A percentile compares a stretch with the other conserved stretches of the same genome.
Conservation (phyloP, 2,888 invertebrate species). For the Tigriopus californicus region DNA sequence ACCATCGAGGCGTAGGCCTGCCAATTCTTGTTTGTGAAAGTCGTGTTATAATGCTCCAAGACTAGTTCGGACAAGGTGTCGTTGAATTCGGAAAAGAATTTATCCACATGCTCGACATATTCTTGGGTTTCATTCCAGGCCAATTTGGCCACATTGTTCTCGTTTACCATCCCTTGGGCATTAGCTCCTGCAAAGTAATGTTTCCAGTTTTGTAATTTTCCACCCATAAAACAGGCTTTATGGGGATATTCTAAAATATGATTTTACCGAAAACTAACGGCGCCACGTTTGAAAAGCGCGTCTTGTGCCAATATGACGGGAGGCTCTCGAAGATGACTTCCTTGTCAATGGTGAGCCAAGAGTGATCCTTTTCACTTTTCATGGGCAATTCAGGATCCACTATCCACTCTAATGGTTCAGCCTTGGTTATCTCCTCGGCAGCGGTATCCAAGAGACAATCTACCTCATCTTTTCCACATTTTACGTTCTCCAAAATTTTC, state of each 20-base stretch:
- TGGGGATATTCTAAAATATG: no score
- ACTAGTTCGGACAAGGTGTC: slow-evolving; percentile 24
- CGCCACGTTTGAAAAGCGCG: slow-evolving; percentile 14
- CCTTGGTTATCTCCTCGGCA: slow-evolving; percentile 39
- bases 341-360: slow-evolving; percentile 14
- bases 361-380: slow-evolving; percentile 8
- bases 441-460: slow-evolving; percentile 30
- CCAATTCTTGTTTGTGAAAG: slow-evolving; percentile 23
- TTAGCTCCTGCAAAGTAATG: slow-evolving; percentile 2
- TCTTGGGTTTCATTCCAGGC: slow-evolving; percentile 16
- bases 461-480: slow-evolving; percentile 21
- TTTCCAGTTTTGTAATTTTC: neutral
- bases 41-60: slow-evolving; percentile 17
- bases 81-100: slow-evolving; percentile 50
- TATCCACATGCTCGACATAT: slow-evolving; percentile 33
- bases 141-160: slow-evolving; percentile 19
- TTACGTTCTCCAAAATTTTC: neutral
- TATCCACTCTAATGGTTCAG: slow-evolving; percentile 50
- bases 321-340: slow-evolving; percentile 2
- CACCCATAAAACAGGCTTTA: no score
- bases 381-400: neutral
- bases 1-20: slow-evolving; percentile 49
- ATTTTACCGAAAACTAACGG: slow-evolving; percentile 20
- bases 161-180: slow-evolving; percentile 21
- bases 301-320: neutral